phyloP scores from a whole-genome alignment of 2,797 vertebrate genomes.

The Ateles fusciceps region DNA sequence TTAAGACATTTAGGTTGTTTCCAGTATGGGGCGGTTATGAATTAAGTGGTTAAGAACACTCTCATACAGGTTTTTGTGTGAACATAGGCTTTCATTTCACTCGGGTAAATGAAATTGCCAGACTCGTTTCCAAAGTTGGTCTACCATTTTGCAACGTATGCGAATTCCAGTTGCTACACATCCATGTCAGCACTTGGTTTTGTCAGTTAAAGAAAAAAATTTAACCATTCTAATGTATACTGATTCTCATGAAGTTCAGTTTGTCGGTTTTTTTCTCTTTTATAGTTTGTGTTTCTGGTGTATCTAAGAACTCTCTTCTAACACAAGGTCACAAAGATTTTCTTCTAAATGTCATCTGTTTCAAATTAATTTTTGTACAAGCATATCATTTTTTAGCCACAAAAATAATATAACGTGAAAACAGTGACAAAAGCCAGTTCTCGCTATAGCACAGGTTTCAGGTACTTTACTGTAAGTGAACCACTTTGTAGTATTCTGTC shows the following conservation, averaged over 20 bases:
- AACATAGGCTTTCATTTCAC: not conserved
- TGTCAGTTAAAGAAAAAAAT: not conserved
- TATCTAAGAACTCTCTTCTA: not conserved
- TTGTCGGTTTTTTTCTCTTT: not conserved
- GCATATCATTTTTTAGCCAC: not conserved
- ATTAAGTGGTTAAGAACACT: not conserved
- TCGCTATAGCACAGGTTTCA: not conserved
- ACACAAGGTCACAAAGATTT: not conserved
- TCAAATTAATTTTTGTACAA: not conserved
- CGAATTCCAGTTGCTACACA: not conserved
- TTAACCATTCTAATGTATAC: not conserved
- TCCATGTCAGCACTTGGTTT: not conserved
- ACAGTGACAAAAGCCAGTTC: not conserved
- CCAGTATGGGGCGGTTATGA: not conserved
- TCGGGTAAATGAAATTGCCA: not conserved
- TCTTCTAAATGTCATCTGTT: not conserved
- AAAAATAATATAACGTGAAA: not conserved
- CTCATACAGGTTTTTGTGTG: not conserved
- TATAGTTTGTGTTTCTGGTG: not conserved
- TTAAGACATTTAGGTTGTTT: not conserved
- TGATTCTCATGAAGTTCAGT: not conserved
- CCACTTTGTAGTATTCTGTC: not conserved
- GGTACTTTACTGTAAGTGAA: not conserved
- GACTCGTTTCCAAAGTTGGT: not conserved
- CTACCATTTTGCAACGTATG: not conserved